Evolutionary conservation across 1,140 invertebrate genomes (phyloP).

Genomic region (Ostrea edulis): DNA sequence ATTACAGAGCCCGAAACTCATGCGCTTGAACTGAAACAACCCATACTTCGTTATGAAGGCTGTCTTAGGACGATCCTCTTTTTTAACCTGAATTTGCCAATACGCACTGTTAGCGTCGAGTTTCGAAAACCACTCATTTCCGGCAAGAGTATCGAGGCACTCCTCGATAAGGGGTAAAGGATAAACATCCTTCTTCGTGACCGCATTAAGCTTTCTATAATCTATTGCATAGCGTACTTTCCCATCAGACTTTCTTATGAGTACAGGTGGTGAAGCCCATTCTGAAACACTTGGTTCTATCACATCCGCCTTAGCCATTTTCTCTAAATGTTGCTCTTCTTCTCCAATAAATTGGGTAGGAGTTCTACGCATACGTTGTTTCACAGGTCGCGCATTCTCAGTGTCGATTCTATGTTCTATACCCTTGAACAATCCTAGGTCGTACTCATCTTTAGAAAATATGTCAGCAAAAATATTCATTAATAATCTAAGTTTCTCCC

Average conservation of each 20-base stretch:
- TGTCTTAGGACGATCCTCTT: neutral
- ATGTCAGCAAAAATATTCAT: constrained; percentile 46
- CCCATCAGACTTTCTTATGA: constrained; percentile 41
- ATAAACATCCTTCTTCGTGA: constrained; percentile 43
- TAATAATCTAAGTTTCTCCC: too few relatives aligned
- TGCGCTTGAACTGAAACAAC: too few relatives aligned
- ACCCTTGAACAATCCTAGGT: constrained; percentile 25
- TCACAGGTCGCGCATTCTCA: neutral
- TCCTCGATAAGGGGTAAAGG: constrained; percentile 47
- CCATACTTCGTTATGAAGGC: constrained; percentile 11
- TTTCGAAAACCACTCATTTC: constrained; percentile 48
- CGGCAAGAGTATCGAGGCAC: constrained; percentile 49
- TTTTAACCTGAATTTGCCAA: constrained; percentile 1
- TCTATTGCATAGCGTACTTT: constrained; percentile 26
- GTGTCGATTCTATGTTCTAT: constrained; percentile 41
- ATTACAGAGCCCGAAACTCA: too few relatives aligned
- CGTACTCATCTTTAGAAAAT: constrained; percentile 36
- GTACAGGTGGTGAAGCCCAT: constrained; percentile 30
- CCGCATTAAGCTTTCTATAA: constrained; percentile 21
- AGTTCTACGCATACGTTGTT: constrained; percentile 39
- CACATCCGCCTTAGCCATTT: constrained; percentile 42
- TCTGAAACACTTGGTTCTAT: constrained; percentile 27
- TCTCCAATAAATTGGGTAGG: constrained; percentile 23
- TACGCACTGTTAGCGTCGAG: too few relatives aligned
- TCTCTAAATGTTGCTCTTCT: constrained; percentile 36